A percentile compares a stretch with the other conserved stretches of the same genome.
Evolutionary conservation across 2,797 vertebrate genomes (phyloP).

Genomic region (Crenichthys baileyi): DNA sequence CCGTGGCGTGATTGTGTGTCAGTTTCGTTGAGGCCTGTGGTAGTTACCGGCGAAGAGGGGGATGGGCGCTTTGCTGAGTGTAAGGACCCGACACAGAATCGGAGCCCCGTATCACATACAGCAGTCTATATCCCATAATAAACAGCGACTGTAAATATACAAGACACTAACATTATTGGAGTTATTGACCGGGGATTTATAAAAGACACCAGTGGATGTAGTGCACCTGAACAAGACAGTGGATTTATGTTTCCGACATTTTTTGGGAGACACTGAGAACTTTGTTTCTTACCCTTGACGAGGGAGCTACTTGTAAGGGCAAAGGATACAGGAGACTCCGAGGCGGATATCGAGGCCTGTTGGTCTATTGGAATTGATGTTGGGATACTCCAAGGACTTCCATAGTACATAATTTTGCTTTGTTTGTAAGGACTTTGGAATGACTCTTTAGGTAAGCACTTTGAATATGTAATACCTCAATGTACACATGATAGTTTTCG

Average conservation of each 20-base stretch:
- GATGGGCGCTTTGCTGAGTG: constrained; percentile 86
- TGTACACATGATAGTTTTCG: constrained; percentile 12
- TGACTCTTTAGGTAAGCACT: constrained; percentile 83
- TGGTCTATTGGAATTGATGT: constrained; percentile 81
- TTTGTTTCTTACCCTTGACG: constrained; percentile 80
- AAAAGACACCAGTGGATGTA: constrained; percentile 77
- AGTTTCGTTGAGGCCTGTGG: constrained; percentile 88
- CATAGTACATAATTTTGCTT: constrained; percentile 59
- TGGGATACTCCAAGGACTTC: constrained; percentile 78
- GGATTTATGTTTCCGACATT: constrained; percentile 81
- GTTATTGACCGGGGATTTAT: constrained; percentile 66
- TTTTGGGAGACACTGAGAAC: constrained; percentile 82
- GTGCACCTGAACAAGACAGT: constrained; percentile 74
- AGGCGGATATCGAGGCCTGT: constrained; percentile 89
- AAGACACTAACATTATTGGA: constrained; percentile 79
- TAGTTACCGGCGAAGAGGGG: constrained; percentile 88
- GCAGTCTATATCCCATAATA: constrained; percentile 83
- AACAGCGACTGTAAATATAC: constrained; percentile 82
- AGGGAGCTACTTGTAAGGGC: constrained; percentile 84
- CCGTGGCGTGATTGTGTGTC: constrained; percentile 94
- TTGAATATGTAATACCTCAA: constrained; percentile 17
- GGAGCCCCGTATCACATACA: constrained; percentile 84
- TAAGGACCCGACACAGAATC: constrained; percentile 83
- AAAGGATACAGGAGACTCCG: constrained; percentile 88
- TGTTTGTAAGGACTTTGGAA: constrained; percentile 71